phyloP scores from a whole-genome alignment of 2,888 invertebrate genomes.

The Belgica antarctica region DNA sequence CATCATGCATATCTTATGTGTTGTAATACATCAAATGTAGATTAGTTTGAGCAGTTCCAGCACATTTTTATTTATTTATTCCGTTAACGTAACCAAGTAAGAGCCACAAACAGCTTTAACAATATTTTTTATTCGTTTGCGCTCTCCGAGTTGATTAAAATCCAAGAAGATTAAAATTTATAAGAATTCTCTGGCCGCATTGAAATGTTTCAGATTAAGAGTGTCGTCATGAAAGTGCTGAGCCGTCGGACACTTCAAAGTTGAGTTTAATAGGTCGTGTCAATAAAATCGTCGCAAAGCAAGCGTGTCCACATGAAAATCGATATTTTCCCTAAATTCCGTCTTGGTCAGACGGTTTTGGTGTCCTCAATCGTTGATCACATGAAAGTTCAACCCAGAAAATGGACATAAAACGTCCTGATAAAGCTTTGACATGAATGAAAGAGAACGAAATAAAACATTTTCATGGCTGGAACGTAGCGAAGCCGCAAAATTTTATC shows the following conservation, averaged over 20 bases:
- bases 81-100: neutral
- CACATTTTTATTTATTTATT: constrained; percentile 9
- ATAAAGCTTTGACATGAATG: neutral
- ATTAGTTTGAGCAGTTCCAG: neutral
- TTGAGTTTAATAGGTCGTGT: too few species aligned
- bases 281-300: too few species aligned
- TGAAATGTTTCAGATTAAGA: neutral
- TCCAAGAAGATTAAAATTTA: constrained; percentile 19
- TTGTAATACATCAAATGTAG: constrained; percentile 8
- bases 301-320: too few species aligned
- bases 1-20: neutral
- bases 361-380: too few species aligned
- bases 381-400: neutral
- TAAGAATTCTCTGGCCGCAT: constrained; percentile 12
- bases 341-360: too few species aligned
- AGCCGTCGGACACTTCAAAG: too few species aligned
- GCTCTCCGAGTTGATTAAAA: neutral
- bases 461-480: neutral
- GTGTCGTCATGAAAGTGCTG: too few species aligned
- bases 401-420: neutral
- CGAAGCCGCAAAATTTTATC: neutral
- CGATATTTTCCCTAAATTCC: too few species aligned
- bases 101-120: neutral
- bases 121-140: neutral
- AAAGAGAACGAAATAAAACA: neutral